Conservation (phyloP, 2,113 vertebrate species). For the Lagopus muta region DNA sequence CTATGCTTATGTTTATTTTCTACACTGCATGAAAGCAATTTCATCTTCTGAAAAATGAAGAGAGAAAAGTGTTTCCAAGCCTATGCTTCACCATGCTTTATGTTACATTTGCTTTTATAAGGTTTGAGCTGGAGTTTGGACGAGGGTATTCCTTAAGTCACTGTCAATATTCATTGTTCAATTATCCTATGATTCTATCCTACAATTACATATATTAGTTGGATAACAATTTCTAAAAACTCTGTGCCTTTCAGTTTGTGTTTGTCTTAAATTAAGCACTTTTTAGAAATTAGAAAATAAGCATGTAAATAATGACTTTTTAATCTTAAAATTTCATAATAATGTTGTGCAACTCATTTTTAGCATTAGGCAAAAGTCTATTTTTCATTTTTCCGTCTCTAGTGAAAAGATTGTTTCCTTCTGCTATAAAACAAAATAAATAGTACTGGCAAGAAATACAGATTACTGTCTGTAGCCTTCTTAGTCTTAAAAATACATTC, state of each 20-base stretch:
- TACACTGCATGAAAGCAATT: not conserved
- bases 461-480: not conserved
- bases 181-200: not conserved
- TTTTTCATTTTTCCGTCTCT: not conserved
- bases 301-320: not conserved
- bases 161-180: not conserved
- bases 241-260: not conserved
- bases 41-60: not conserved
- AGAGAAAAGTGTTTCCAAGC: not conserved
- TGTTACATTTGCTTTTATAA: not conserved
- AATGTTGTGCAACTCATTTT: not conserved
- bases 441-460: not conserved
- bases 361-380: not conserved
- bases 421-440: not conserved
- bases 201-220: not conserved
- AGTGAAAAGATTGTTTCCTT: not conserved
- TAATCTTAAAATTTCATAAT: not conserved
- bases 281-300: not conserved
- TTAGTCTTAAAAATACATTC: not conserved
- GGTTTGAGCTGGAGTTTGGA: not conserved
- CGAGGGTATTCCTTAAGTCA: not conserved
- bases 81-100: not conserved
- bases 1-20: not conserved
- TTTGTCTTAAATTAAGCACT: not conserved
- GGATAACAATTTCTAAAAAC: not conserved